These are phyloP conservation scores for Sesia bembeciformis DNA, from an alignment of 2,888 invertebrate genomes.

Conservation along the genomic window DNA sequence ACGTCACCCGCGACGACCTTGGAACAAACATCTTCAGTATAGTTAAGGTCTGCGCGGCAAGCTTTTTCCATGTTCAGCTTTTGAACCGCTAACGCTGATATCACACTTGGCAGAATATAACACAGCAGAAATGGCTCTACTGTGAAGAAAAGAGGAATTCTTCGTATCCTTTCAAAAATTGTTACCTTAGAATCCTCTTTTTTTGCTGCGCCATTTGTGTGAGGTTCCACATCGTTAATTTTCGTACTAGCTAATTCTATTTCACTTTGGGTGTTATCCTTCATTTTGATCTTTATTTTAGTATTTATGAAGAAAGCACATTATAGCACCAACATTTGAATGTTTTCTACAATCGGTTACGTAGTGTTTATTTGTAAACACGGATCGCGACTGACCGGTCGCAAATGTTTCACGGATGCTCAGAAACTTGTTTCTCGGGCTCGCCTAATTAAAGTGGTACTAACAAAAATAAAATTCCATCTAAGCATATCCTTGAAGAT, in stretches of 20 bases:
- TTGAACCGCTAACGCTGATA: conserved; percentile 73
- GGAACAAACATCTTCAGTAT: conserved; percentile 63
- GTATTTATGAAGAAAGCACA: background rate
- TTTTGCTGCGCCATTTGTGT: conserved; percentile 9
- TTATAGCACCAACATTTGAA: background rate
- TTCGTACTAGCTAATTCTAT: conserved; percentile 15
- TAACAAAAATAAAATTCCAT: conserved; percentile 8
- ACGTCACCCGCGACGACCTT: conserved; percentile 39
- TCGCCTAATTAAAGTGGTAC: conserved; percentile 9
- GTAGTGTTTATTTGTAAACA: conserved; percentile 26
- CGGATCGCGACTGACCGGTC: conserved; percentile 18
- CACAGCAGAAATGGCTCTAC: conserved; percentile 79
- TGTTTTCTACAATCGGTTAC: background rate
- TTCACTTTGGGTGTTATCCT: conserved; percentile 16
- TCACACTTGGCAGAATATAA: conserved; percentile 75
- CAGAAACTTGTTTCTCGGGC: conserved; percentile 23
- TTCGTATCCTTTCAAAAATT: conserved; percentile 14
- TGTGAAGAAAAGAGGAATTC: conserved; percentile 53
- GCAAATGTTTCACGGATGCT: conserved; percentile 10
- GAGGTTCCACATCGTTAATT: conserved; percentile 8
- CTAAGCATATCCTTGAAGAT: conserved; percentile 11
- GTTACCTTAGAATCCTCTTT: conserved; percentile 10
- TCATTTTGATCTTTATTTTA: conserved; percentile 17
- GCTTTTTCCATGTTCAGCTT: conserved; percentile 74
- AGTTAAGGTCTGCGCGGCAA: conserved; percentile 65